These are phyloP conservation scores for Corvus cornix DNA, from an alignment of 2,113 vertebrate species.

Conservation along the genomic window DNA sequence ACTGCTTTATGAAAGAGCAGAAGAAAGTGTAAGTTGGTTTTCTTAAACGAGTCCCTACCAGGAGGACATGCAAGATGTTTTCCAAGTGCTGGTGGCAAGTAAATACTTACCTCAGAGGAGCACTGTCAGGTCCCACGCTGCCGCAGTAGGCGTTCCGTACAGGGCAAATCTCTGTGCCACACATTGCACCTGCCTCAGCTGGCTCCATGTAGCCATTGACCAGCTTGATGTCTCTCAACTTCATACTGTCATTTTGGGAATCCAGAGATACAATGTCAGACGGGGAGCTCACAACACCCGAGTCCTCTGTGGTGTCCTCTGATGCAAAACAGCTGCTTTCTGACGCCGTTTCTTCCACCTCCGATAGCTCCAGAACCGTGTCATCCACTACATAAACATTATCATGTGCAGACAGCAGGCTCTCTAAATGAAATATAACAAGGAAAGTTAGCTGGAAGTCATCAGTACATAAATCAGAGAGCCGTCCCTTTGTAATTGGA, in stretches of 20 bases:
- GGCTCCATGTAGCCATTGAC: conserved; percentile 59
- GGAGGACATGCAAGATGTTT: neutral
- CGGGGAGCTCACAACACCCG: conserved; percentile 79
- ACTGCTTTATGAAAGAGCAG: conserved; percentile 28
- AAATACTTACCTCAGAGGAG: conserved; percentile 55
- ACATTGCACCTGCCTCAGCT: neutral
- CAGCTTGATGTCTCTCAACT: conserved; percentile 54
- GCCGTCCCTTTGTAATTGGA: neutral
- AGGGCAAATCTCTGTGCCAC: neutral
- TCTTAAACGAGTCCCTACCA: conserved; percentile 1
- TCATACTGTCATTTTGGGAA: conserved; percentile 77
- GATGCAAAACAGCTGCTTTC: conserved; percentile 85
- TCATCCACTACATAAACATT: conserved; percentile 52
- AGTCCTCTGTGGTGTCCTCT: conserved; percentile 86
- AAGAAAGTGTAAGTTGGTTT: conserved; percentile 8
- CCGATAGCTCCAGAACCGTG: conserved; percentile 6
- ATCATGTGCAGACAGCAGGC: conserved; percentile 66
- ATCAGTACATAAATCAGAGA: neutral
- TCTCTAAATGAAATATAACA: conserved; percentile 74
- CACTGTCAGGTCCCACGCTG: conserved; percentile 65
- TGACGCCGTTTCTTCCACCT: conserved; percentile 82
- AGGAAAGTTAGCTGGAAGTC: conserved; percentile 33
- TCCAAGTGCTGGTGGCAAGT: neutral
- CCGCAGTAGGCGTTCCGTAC: conserved; percentile 55
- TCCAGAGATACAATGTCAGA: conserved; percentile 80